Evolutionary conservation across 2,888 invertebrate species (phyloP).

Genomic region (Polyploca ridens): DNA sequence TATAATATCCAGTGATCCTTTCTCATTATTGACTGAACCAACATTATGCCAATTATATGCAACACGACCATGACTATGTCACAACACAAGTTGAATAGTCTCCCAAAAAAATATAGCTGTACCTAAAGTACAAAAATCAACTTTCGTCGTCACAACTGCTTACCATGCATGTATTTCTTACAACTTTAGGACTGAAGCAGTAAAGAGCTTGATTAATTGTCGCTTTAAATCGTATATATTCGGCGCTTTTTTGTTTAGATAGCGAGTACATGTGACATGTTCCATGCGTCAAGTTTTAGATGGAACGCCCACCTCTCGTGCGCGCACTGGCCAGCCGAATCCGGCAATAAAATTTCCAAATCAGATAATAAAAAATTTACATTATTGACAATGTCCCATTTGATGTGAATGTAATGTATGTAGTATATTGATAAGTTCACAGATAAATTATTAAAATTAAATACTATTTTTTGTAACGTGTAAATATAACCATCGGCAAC

Average conservation of each 20-base stretch:
- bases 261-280: slow-evolving; percentile 36
- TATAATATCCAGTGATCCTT: too few species aligned
- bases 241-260: slow-evolving; percentile 34
- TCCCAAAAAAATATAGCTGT: slow-evolving; percentile 23
- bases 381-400: slow-evolving; percentile 62
- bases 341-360: slow-evolving; percentile 65
- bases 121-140: slow-evolving; percentile 30
- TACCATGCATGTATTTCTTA: slow-evolving; percentile 4
- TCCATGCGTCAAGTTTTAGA: slow-evolving; percentile 41
- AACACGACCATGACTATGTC: too few species aligned
- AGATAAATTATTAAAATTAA: not conserved
- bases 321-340: slow-evolving; percentile 43
- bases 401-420: slow-evolving; percentile 39
- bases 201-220: slow-evolving; percentile 67
- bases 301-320: slow-evolving; percentile 55
- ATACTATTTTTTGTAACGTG: too few species aligned
- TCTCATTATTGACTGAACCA: too few species aligned
- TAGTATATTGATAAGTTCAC: slow-evolving; percentile 31
- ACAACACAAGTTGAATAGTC: slow-evolving; percentile 12
- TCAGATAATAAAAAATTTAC: slow-evolving; percentile 66
- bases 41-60: too few species aligned
- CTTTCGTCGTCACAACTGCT: slow-evolving; percentile 30
- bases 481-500: not conserved
- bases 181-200: slow-evolving; percentile 31
- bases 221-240: slow-evolving; percentile 39